phyloP scores from a whole-genome alignment of 2,888 invertebrate species.

The Tribolium freemani region DNA sequence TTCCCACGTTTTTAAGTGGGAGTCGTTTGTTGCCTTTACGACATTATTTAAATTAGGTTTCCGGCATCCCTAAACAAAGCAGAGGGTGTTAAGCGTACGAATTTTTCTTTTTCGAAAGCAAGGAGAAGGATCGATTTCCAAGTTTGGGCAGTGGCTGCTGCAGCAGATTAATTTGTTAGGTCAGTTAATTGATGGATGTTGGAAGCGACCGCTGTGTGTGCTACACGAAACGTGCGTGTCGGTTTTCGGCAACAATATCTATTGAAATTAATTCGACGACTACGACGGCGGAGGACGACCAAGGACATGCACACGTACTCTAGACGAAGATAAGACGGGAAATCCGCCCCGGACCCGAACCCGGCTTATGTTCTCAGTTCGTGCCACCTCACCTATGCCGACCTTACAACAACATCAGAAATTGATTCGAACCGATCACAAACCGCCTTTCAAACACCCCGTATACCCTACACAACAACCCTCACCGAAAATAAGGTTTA shows the following conservation, averaged over 20 bases:
- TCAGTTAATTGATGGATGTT: conserved; percentile 37
- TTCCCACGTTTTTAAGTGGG: conserved; percentile 1
- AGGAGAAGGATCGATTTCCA: background rate
- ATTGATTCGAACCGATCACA: background rate
- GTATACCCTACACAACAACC: background rate
- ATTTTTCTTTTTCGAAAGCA: background rate
- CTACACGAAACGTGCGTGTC: conserved; percentile 30
- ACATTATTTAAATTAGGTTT: conserved; percentile 6
- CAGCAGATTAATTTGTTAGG: conserved; percentile 34
- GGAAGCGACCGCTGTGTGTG: conserved; percentile 20
- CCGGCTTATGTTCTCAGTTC: conserved; percentile 29
- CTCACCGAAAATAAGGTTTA: too few species aligned
- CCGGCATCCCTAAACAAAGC: background rate
- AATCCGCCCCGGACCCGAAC: conserved; percentile 12
- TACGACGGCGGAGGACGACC: background rate
- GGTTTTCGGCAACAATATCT: conserved; percentile 24
- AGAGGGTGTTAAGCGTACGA: background rate
- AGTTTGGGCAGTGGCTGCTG: background rate
- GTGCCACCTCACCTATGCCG: conserved; percentile 25
- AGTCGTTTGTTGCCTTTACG: conserved; percentile 1
- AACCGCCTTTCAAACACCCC: background rate
- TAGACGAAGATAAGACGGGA: conserved; percentile 20
- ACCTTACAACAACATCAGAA: conserved; percentile 9
- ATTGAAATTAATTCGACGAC: conserved; percentile 29
- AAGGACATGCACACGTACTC: conserved; percentile 7